Conservation (phyloP, 2,797 vertebrate genomes). For the Salmo trutta region DNA sequence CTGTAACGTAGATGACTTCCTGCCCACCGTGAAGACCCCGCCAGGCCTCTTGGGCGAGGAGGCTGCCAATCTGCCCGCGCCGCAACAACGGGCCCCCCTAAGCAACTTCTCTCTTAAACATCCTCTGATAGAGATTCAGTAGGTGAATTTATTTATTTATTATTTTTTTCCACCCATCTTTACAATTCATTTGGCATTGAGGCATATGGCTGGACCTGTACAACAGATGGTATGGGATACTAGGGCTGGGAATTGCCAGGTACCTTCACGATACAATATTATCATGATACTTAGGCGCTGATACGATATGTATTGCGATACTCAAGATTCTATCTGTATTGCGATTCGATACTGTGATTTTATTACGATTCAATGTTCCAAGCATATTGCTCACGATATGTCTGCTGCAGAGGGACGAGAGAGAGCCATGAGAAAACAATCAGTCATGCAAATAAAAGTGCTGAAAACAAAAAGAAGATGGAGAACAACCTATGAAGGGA, state of each 20-base stretch:
- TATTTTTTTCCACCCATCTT: background rate
- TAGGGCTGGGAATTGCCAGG: background rate
- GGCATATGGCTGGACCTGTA: background rate
- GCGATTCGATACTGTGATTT: no score
- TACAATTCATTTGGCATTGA: background rate
- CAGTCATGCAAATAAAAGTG: no score
- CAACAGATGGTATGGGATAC: background rate
- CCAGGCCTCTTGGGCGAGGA: constrained; percentile 82
- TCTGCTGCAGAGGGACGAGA: no score
- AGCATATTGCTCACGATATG: no score
- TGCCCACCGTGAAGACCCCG: constrained; percentile 82
- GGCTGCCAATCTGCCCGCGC: constrained; percentile 75
- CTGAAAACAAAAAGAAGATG: no score
- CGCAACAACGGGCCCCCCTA: constrained; percentile 69
- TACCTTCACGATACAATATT: no score
- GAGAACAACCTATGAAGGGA: no score
- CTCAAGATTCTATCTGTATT: no score
- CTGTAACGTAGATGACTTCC: constrained; percentile 73
- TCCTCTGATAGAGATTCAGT: constrained; percentile 88
- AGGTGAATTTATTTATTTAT: constrained; percentile 54
- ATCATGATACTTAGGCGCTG: no score
- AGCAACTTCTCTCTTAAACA: constrained; percentile 89
- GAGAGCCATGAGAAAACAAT: no score
- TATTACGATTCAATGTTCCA: no score
- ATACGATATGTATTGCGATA: no score